These are phyloP conservation scores for Melikaiella ostensackeni DNA, from an alignment of 2,888 invertebrate genomes.

Conservation along the genomic window DNA sequence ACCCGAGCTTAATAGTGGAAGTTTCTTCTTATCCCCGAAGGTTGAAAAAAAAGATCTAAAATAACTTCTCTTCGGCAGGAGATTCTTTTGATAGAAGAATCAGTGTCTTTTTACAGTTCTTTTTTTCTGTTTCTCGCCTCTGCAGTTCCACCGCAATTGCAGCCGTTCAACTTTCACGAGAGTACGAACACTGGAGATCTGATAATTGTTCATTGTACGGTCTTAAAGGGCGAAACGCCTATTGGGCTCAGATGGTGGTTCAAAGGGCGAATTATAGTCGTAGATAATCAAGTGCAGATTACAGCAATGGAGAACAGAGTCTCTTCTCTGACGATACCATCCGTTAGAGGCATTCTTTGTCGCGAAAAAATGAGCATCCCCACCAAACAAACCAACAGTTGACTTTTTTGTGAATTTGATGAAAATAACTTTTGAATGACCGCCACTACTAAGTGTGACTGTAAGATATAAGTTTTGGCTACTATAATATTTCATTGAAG, in stretches of 20 bases:
- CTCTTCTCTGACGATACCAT: constrained; percentile 82
- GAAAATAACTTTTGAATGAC: background rate
- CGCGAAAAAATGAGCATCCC: background rate
- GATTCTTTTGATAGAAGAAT: background rate
- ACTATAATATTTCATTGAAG: background rate
- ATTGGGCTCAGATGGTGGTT: constrained; percentile 73
- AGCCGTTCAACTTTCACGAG: constrained; percentile 78
- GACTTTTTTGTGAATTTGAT: background rate
- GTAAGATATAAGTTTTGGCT: background rate
- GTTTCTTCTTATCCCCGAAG: too few species aligned
- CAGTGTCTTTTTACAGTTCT: background rate
- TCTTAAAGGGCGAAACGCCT: constrained; percentile 81
- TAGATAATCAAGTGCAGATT: constrained; percentile 72
- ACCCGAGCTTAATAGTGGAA: too few species aligned
- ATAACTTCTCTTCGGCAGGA: background rate
- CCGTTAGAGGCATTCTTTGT: constrained; percentile 79
- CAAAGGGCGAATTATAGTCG: constrained; percentile 74
- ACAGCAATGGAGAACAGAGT: constrained; percentile 78
- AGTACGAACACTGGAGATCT: constrained; percentile 79
- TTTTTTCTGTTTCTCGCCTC: constrained; percentile 47
- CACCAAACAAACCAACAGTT: background rate
- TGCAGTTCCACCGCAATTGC: constrained; percentile 77
- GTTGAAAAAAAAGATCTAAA: too few species aligned
- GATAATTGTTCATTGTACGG: constrained; percentile 81
- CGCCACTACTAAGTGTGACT: background rate